Conservation (phyloP, 64 coral and sea anemone genomes). For the Porites lutea region DNA sequence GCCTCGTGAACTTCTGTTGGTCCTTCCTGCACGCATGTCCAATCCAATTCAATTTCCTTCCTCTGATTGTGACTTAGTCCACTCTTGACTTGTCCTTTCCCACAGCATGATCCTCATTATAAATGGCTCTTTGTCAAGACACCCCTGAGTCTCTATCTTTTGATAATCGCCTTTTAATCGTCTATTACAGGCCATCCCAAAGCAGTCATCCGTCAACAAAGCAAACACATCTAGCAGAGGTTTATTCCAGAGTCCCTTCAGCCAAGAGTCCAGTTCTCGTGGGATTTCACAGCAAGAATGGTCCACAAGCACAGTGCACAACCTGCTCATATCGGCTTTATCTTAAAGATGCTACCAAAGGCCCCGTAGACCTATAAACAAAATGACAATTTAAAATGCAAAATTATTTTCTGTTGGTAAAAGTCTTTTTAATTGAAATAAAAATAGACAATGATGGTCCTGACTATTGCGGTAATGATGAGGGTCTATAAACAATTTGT, state of each 20-base stretch:
- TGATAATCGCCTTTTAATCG: not conserved
- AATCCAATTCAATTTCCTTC: no score
- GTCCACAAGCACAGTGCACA: not conserved
- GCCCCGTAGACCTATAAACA: not conserved
- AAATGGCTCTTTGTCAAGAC: no score
- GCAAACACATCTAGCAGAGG: not conserved
- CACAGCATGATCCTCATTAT: no score
- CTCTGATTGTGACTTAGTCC: no score
- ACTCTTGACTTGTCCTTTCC: no score
- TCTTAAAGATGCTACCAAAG: not conserved
- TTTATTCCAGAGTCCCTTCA: not conserved
- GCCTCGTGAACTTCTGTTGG: no score
- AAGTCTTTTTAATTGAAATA: not conserved
- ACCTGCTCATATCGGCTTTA: not conserved
- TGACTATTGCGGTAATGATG: no score
- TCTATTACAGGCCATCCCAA: not conserved
- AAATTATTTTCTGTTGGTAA: not conserved
- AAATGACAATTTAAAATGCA: not conserved
- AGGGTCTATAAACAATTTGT: no score
- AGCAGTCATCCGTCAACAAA: not conserved
- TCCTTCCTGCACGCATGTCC: no score
- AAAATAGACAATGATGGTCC: no score
- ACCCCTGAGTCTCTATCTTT: not conserved
- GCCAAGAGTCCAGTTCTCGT: no score
- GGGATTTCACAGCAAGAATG: not conserved